Conservation (phyloP, 1,140 invertebrate genomes). For the Odontomachus brunneus region DNA sequence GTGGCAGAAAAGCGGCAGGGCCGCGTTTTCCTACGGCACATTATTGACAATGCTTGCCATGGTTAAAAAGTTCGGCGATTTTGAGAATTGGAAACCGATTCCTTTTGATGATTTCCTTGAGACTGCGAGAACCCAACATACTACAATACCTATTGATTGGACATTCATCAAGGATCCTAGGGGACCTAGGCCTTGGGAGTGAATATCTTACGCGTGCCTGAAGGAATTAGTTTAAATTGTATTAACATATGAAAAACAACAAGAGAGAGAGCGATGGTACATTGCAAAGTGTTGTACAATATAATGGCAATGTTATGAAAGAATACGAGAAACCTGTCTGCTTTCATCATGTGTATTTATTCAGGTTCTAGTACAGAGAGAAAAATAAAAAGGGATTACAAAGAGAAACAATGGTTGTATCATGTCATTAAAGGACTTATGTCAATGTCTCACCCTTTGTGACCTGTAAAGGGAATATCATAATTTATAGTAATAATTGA, state of each 20-base stretch:
- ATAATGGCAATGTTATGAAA: constrained; percentile 6
- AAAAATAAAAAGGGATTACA: constrained; percentile 55
- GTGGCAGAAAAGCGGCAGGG: not conserved
- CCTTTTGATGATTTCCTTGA: not conserved
- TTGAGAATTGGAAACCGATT: not conserved
- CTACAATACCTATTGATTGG: not conserved
- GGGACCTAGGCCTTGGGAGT: not conserved
- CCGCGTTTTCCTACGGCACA: not conserved
- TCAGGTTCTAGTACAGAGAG: constrained; percentile 32
- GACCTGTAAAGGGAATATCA: constrained; percentile 87
- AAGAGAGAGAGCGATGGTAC: not conserved
- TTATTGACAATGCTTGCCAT: not conserved
- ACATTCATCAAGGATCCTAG: constrained; percentile 12
- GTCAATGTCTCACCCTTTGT: constrained; percentile 93
- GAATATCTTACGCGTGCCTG: not conserved
- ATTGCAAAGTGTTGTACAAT: not conserved
- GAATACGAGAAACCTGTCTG: not conserved
- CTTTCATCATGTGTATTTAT: constrained; percentile 57
- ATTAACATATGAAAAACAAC: constrained; percentile 5
- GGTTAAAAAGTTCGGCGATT: not conserved
- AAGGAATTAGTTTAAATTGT: not conserved
- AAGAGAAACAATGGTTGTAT: constrained; percentile 36
- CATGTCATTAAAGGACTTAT: no score
- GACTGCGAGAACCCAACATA: not conserved
- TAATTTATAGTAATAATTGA: constrained; percentile 56